Base-by-base conservation (phyloP, 1,140 invertebrate genomes). In the Pseudomyrmex concolor region DNA sequence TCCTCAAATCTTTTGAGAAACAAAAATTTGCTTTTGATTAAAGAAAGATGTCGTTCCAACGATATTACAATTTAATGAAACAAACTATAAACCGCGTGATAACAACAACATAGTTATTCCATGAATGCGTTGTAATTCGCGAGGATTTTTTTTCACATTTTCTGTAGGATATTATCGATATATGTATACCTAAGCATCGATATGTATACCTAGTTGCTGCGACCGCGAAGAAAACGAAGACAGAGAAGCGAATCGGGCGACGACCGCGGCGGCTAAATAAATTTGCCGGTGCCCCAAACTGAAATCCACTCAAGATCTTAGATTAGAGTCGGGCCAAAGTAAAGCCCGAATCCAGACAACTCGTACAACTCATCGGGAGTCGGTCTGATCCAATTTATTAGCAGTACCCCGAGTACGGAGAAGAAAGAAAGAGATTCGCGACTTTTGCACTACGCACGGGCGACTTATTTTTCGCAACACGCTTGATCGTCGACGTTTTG, bases 311-410 rank as follows among this genome's bases (percentile, higher is more conserved):
- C 93, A 93, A 93, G 90, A 93, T 93, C 91, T 91, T 93, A 87
- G 92, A 94, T 94, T 93, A 94, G 90, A 93, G 92, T 92, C 91
- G 84, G 76, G 90, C 84, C 86, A 91, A 91, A 92, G 90, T 91
- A 91, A 93, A 94, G 93, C 90, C 90, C 54, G 90, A 85, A 91
- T 90, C 90, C 90, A 91, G 90, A 91, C 92, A 92, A 92, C 91
- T 93, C 88, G 90, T 90, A 90, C 91, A 92, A 92, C 91, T 93
- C 90, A 90, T 93, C 90, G 91, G 83, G 91, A 93, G 90, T 90
- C 90, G 91, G 91, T 78, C 86, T 93, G 93, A 94, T 94, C 93
- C 92, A 94, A 94, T 94, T 94, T 94, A 93, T 93, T 92, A 93
- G 88, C 55, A 67, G 73, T 68, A 55, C 45, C 43, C 34, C 48